Evolutionary conservation across 2,113 vertebrate species (phyloP).

Genomic region (Chamaea fasciata): DNA sequence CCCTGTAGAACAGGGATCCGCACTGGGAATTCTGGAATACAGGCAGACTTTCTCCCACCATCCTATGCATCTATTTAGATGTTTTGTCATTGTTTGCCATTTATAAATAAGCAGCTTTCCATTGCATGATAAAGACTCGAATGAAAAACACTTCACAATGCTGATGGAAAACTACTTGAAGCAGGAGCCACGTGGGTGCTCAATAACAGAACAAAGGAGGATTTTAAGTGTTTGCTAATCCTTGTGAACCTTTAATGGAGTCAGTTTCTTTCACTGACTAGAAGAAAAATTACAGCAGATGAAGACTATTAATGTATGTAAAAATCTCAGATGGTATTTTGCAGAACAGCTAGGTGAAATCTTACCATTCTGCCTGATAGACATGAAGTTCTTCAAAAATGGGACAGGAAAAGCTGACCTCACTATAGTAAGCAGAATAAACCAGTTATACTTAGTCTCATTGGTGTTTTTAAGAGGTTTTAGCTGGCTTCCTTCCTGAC

Average conservation of each 20-base stretch:
- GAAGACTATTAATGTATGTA: neutral
- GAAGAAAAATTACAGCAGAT: neutral
- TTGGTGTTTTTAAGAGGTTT: conserved; percentile 60
- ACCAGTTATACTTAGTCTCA: conserved; percentile 48
- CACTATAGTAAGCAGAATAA: conserved; percentile 47
- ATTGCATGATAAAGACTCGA: neutral
- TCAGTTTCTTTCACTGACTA: neutral
- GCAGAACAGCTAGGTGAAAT: neutral
- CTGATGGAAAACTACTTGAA: neutral
- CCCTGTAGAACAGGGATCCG: neutral
- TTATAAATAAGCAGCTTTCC: neutral
- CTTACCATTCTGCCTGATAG: neutral
- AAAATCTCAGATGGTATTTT: neutral
- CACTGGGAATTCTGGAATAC: neutral
- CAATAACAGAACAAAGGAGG: neutral
- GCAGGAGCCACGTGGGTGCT: neutral
- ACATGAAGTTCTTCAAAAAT: neutral
- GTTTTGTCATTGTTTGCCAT: neutral
- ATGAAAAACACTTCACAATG: neutral
- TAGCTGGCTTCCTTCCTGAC: conserved; percentile 44
- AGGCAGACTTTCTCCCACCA: neutral
- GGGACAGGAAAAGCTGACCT: conserved; percentile 37
- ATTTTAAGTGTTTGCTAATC: neutral
- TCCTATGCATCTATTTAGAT: neutral
- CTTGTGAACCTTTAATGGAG: neutral